Evolutionary conservation across 1,140 invertebrate genomes (phyloP), one percentile per base, ranked within the genome.

Genomic region (Drosophila melanica): DNA sequence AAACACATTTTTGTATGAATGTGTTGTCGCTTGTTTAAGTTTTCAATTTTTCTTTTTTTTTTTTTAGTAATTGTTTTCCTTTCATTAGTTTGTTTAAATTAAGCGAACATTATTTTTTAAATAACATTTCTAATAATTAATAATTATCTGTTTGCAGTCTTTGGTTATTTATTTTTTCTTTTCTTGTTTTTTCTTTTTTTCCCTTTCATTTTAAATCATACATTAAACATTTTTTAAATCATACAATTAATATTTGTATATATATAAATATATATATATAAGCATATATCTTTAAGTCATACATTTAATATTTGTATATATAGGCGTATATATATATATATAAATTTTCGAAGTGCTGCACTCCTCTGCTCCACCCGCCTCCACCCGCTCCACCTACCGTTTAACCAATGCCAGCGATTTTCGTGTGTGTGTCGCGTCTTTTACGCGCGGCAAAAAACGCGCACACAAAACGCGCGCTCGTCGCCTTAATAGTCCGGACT

Each of bases 131-230:
- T 92, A 92, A 90, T 81, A 89, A 90, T 91, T 92, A 92, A 91
- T 92, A 92, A 92, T 92, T 91, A 92, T 92, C 89, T 92, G 90
- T 92, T 92, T 92, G 91, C 91, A 92, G 91, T 92, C 91, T 92
- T 92, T 92, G 91, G 91, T 92, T 92, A 92, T 90, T 91, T 90
- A 90, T 87, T 90, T 90, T 90, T 89, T 75, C 59, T 74, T 81
- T 81, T 67, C 45, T 74, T 57, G 41, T 60, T 65, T 64, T 67
- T 64, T 14, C 39, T 53, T 57, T 48, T 50, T 69, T 64, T 62
- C 39, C 30, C 11, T 27, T 60, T 47, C 47, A 42, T 44, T 58
- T 48, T 64, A 53, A 59, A 60, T 65, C 45, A 75, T 80, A 74
- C 53, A 79, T 58, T 75, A 47, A 78, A 69, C 62, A 53, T 78